A percentile compares a stretch with the other conserved stretches of the same genome.
Conservation (phyloP, 1,140 invertebrate genomes). For the Muscidifurax raptorellus region DNA sequence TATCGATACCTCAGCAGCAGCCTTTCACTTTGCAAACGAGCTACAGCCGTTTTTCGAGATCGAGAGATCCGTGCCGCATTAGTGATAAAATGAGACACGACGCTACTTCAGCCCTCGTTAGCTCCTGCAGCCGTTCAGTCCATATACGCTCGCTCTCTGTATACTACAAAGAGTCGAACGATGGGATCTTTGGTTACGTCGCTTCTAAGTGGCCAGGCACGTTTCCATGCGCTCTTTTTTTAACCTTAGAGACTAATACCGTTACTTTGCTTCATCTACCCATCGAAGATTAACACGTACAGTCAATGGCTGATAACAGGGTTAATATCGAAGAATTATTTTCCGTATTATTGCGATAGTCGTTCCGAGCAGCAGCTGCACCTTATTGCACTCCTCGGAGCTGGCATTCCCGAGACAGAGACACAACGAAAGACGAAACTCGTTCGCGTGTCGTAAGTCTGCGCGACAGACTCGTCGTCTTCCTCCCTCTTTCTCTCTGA, state of each 20-base stretch:
- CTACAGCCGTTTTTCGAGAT: constrained; percentile 14
- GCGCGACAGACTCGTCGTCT: constrained; percentile 37
- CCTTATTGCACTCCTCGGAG: neutral
- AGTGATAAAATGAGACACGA: constrained; percentile 44
- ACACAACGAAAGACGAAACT: constrained; percentile 52
- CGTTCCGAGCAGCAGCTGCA: constrained; percentile 6
- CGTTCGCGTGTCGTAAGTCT: constrained; percentile 63
- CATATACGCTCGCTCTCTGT: neutral
- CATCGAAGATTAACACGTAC: no score
- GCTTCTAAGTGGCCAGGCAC: neutral
- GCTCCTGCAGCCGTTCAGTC: neutral
- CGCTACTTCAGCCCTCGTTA: constrained; percentile 23
- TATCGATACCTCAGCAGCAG: constrained; percentile 21
- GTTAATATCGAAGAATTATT: no score
- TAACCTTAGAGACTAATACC: neutral
- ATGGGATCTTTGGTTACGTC: neutral
- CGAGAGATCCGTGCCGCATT: constrained; percentile 9
- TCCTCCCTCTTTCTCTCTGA: constrained; percentile 15
- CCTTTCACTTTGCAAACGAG: constrained; percentile 37
- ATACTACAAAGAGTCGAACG: neutral
- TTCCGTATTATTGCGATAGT: constrained; percentile 59
- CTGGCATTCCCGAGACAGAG: neutral
- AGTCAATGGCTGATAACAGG: no score
- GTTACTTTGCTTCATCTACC: neutral
- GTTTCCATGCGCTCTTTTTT: neutral